These are phyloP conservation scores for Rhinolophus sinicus DNA, from an alignment of 2,113 vertebrate genomes.

Conservation along the genomic window DNA sequence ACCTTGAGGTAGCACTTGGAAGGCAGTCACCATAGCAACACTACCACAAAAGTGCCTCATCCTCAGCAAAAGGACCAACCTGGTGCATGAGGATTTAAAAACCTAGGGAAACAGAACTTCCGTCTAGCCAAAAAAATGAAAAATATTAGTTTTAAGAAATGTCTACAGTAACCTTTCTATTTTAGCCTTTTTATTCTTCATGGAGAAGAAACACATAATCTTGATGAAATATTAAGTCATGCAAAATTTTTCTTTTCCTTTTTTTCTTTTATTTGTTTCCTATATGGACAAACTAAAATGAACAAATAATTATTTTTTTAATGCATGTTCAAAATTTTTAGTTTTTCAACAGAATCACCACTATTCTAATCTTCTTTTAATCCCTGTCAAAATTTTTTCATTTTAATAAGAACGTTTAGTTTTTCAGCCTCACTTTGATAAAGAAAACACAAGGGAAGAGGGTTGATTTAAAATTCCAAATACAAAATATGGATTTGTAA, in stretches of 20 bases:
- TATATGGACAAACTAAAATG: slow-evolving; percentile 28
- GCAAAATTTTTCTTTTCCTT: neutral
- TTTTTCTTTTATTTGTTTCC: slow-evolving; percentile 3
- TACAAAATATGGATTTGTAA: slow-evolving; percentile 41
- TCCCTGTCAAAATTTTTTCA: slow-evolving; percentile 10
- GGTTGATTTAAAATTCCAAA: slow-evolving; percentile 13
- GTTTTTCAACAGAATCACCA: slow-evolving; percentile 18
- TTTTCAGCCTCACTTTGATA: neutral
- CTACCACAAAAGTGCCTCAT: slow-evolving; percentile 85
- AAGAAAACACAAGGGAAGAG: neutral
- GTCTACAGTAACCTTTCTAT: slow-evolving; percentile 39
- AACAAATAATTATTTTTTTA: neutral
- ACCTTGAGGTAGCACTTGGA: slow-evolving; percentile 87
- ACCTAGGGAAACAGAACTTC: slow-evolving; percentile 32
- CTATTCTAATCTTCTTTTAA: neutral
- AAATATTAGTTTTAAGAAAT: neutral
- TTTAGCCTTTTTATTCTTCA: slow-evolving; percentile 67
- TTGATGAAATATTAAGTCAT: neutral
- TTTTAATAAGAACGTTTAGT: neutral
- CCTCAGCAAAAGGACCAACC: slow-evolving; percentile 83
- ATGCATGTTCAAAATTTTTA: neutral
- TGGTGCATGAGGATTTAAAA: slow-evolving; percentile 75
- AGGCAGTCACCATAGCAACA: slow-evolving; percentile 88
- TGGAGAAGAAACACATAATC: neutral
- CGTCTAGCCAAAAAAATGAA: neutral